Percentiles rank a stretch among this genome's conserved stretches.
Evolutionary conservation across 2,797 vertebrate genomes (phyloP).

Genomic region (Eremophila alpestris): DNA sequence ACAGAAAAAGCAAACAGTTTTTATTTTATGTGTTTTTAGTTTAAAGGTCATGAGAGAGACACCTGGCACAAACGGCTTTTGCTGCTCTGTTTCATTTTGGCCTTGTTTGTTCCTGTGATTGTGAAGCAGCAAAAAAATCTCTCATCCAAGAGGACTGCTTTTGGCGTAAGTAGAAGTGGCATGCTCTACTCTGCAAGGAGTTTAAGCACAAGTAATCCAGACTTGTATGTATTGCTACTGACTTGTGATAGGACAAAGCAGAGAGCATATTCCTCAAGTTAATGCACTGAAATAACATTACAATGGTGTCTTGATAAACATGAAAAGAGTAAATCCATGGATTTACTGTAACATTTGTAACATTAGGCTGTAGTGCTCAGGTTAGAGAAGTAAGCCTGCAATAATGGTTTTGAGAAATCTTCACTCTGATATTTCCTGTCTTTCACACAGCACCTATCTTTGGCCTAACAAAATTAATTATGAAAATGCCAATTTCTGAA

Average conservation of each 20-base stretch:
- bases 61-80: neutral
- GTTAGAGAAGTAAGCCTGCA: neutral
- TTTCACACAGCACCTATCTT: neutral
- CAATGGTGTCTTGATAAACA: neutral
- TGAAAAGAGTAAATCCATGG: neutral
- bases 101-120: neutral
- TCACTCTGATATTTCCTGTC: neutral
- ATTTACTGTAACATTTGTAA: neutral
- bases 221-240: neutral
- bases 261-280: neutral
- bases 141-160: neutral
- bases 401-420: neutral
- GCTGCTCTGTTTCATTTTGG: neutral
- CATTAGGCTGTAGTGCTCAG: neutral
- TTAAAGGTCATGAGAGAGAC: neutral
- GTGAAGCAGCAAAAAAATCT: neutral
- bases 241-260: neutral
- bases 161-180: neutral
- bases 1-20: neutral
- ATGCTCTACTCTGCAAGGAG: neutral
- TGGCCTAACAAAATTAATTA: neutral
- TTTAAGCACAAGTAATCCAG: neutral
- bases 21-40: neutral
- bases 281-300: neutral
- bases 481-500: rapidly evolving